Conservation (phyloP, 2,888 invertebrate genomes). For the Ectemnius lituratus region DNA sequence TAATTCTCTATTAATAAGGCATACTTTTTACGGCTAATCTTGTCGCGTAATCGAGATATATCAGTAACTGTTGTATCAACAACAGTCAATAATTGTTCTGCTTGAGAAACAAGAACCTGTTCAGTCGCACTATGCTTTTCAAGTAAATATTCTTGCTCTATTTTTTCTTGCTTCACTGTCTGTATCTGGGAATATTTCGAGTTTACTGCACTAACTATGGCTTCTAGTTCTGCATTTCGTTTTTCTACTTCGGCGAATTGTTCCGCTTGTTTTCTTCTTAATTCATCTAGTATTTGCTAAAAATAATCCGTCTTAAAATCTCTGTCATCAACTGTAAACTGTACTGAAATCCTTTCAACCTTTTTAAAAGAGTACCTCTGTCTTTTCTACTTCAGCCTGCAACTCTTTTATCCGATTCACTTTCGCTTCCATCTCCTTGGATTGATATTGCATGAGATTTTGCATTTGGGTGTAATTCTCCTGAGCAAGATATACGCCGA, state of each 20-base stretch:
- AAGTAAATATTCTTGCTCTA: conserved; percentile 85
- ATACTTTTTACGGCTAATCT: conserved; percentile 78
- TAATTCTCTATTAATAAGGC: not conserved
- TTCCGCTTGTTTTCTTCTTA: conserved; percentile 62
- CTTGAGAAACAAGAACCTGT: conserved; percentile 81
- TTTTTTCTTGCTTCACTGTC: conserved; percentile 78
- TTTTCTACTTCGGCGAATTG: conserved; percentile 64
- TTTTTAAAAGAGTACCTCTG: conserved; percentile 76
- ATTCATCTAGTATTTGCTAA: conserved; percentile 70
- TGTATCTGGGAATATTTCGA: conserved; percentile 77
- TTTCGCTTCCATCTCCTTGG: conserved; percentile 85
- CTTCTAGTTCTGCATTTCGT: conserved; percentile 78
- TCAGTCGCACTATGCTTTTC: conserved; percentile 84
- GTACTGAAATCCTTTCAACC: not conserved
- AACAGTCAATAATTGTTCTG: conserved; percentile 81
- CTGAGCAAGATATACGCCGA: conserved; percentile 91
- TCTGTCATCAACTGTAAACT: not conserved
- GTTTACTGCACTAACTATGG: conserved; percentile 76
- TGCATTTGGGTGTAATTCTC: conserved; percentile 90
- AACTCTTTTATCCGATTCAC: conserved; percentile 84
- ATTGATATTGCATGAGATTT: conserved; percentile 83
- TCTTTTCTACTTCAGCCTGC: conserved; percentile 83
- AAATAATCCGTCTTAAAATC: conserved; percentile 24
- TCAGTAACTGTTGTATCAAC: conserved; percentile 83
- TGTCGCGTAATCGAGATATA: conserved; percentile 83